These are phyloP conservation scores for Leptosomus discolor DNA, from an alignment of 2,113 vertebrate genomes.

Conservation along the genomic window DNA sequence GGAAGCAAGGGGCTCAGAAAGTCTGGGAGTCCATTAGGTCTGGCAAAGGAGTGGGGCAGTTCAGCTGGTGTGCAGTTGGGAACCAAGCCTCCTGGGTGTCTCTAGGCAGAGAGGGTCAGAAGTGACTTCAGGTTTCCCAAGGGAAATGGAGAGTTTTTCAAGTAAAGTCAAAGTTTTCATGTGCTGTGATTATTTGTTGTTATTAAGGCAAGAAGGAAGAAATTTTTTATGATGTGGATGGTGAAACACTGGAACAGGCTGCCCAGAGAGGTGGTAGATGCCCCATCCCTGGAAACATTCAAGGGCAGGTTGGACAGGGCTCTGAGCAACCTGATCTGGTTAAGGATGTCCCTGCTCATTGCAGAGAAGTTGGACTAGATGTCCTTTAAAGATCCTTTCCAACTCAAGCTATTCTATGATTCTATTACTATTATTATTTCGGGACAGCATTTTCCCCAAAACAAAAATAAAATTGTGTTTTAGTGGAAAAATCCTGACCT, in stretches of 20 bases:
- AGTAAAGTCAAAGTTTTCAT: background rate
- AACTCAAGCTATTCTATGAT: background rate
- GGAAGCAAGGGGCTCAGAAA: background rate
- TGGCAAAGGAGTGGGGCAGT: background rate
- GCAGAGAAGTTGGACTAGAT: background rate
- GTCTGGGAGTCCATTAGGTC: background rate
- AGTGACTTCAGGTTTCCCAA: background rate
- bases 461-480: background rate
- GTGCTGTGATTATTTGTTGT: background rate
- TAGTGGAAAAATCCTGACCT: background rate
- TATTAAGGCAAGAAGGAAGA: background rate
- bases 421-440: background rate
- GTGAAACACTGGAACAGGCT: background rate
- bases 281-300: background rate
- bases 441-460: accelerated
- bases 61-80: accelerated
- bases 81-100: background rate
- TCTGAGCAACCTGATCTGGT: background rate
- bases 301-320: background rate
- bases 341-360: background rate
- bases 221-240: accelerated
- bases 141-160: background rate
- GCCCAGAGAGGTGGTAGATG: background rate
- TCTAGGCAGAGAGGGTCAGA: background rate
- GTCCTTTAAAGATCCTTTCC: background rate